phyloP scores from a whole-genome alignment of 2,797 vertebrate species.

The Gadopsis marmoratus region DNA sequence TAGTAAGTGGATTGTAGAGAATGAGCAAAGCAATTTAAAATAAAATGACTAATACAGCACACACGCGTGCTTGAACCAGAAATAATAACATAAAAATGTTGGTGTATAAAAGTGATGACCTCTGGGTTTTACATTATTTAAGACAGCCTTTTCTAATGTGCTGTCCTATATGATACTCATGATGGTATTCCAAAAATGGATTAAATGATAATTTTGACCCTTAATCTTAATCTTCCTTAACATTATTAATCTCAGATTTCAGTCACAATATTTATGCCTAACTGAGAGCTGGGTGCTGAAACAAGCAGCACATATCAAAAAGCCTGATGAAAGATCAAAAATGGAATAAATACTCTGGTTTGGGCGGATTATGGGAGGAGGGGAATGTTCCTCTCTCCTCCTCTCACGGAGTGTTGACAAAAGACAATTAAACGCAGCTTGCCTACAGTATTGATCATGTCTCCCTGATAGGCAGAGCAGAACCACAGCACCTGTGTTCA shows the following conservation, averaged over 20 bases:
- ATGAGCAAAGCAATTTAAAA: conserved; percentile 6
- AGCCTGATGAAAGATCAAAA: conserved; percentile 27
- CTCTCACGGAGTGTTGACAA: conserved; percentile 69
- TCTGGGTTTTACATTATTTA: not conserved
- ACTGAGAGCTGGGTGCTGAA: not conserved
- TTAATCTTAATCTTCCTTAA: not conserved
- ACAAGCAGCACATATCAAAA: not conserved
- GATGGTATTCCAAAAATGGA: not conserved
- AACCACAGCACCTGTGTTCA: conserved; percentile 82
- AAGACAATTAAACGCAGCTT: conserved; percentile 81
- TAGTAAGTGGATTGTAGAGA: not conserved
- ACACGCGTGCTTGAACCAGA: not conserved
- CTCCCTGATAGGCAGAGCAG: conserved; percentile 77
- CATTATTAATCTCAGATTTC: not conserved
- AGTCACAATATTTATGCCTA: not conserved
- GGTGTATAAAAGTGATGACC: not conserved
- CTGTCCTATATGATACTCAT: not conserved
- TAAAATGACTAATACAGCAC: conserved; percentile 18
- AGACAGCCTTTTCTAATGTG: not conserved
- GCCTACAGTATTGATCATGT: conserved; percentile 81
- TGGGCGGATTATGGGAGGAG: conserved; percentile 4
- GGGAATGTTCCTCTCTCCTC: conserved; percentile 25
- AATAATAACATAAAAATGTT: not conserved
- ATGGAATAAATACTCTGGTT: conserved; percentile 16
- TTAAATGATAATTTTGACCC: not conserved